Base-by-base conservation (phyloP, 2,797 vertebrate genomes). In the Ptychobarbus kaznakovi region DNA sequence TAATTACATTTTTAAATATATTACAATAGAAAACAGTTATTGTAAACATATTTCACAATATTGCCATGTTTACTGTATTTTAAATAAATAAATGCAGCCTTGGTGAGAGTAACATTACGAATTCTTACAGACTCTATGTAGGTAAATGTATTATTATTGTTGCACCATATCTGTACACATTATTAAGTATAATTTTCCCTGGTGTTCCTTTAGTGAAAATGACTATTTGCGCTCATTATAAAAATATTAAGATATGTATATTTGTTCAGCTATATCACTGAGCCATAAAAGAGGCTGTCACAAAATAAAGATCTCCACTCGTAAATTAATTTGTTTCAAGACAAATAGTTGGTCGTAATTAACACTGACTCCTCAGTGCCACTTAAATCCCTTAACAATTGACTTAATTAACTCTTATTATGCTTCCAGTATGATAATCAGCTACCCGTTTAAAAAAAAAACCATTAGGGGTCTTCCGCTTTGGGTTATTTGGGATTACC, bases 341-440 rank as follows among this genome's bases (percentile, higher is more conserved):
- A 76, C 49, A 80, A 66, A 42, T n/a, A 44, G 28, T 18, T 42
- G 35, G 22, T 63, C 2, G 16, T 87, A 84, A 87, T 84, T 87
- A 87, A 84, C 82, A 18, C 35, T 49, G 78, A 79, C 42, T 73
- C 56, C 78, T 80, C 56, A 0, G 68, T 80, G 83, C 61, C 77
- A 49, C 56, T 74, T 84, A 70, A 87, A 87, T 87, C 86, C 78
- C 63, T 51, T 68, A 70, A 68, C 80, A 40, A 80, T 74, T 81
- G n/a, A 25, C n/a, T 32, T 81, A 73, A 89, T 83, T 72, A 72
- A 83, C 22, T 66, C 49, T 73, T 32, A 63, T 65, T 35, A 66
- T 70, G 69, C 49, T 56, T 85, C 66, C 46, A 51, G 78, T 40
- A 8, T 38, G 81, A 69, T 78, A 44, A 83, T 53, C 22, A 49